Base-by-base conservation (phyloP, 2,113 vertebrate genomes). In the Toxostoma redivivum region DNA sequence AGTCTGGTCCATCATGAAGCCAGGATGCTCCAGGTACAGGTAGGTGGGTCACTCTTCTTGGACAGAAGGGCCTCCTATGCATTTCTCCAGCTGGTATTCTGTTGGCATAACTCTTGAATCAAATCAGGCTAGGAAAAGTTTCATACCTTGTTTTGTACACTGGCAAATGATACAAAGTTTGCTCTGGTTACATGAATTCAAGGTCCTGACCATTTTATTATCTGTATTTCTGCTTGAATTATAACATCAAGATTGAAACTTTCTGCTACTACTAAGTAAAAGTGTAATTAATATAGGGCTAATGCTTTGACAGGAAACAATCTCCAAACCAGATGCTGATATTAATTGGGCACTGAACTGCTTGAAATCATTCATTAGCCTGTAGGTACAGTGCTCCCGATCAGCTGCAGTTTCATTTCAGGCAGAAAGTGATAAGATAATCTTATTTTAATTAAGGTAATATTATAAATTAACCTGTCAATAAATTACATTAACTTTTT, bases 381-480 rank as follows among this genome's bases (percentile, higher is more conserved):
- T 86, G 47, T 85, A 83, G 71, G n/a, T 90, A 77, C 44, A 15
- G 61, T 78, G 65, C 69, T 95, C 51, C 72, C 12, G 70, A 35
- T 92, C 79, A 85, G 71, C 54, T 86, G 44, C 74, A 65, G 66
- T 58, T 88, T 77, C 58, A 70, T 71, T 96, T 87, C 67, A 90
- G 74, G 78, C 47, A 86, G 81, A 91, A 93, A 83, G 48, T 47
- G 84, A 54, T 95, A 81, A 87, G 48, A 64, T 90, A 88, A 92
- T 92, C 2, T 91, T 72, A 73, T 82, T 95, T 82, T 83, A 94
- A 92, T 95, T 88, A 93, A 95, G 51, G 71, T 90, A 86, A 78
- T 47, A 56, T 45, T 94, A 73, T 93, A 88, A 95, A 96, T 96
- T 96, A 85, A 88, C 76, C 67, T 92, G 79, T 81, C 79, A 92